Evolutionary conservation across 2,888 invertebrate genomes (phyloP).

Genomic region (Diaphora mendica): DNA sequence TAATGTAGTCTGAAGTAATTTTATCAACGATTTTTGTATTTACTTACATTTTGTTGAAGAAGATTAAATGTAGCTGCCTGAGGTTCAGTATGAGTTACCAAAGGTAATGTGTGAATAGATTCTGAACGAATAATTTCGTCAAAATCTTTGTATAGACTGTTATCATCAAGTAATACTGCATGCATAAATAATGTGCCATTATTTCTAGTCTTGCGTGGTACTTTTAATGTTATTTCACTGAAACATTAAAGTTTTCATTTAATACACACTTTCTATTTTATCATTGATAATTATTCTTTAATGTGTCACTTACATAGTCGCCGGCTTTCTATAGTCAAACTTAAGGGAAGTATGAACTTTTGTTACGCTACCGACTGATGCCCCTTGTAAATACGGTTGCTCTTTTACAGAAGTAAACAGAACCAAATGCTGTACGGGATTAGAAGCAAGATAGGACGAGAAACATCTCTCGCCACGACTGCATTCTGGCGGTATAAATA

Average conservation of each 20-base stretch:
- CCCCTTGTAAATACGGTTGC: constrained; percentile 85
- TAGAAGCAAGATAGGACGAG: constrained; percentile 88
- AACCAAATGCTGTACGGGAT: constrained; percentile 90
- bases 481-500: constrained; percentile 91
- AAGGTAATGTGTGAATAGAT: constrained; percentile 87
- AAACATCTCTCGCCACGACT: constrained; percentile 88
- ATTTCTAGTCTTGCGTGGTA: constrained; percentile 91
- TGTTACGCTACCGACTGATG: constrained; percentile 71
- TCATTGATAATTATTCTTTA: neutral
- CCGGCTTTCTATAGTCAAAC: constrained; percentile 88
- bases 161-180: constrained; percentile 87
- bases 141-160: constrained; percentile 83
- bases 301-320: constrained; percentile 67
- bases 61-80: constrained; percentile 91
- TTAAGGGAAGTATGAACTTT: constrained; percentile 87
- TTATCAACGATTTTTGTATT: neutral
- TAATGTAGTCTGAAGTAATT: neutral
- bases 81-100: constrained; percentile 92
- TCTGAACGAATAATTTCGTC: constrained; percentile 87
- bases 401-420: constrained; percentile 89
- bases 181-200: constrained; percentile 95
- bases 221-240: constrained; percentile 89
- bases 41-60: constrained; percentile 81
- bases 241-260: constrained; percentile 24
- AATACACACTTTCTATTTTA: neutral